Conservation (phyloP, 1,140 invertebrate species). For the Drosophila guanche region DNA sequence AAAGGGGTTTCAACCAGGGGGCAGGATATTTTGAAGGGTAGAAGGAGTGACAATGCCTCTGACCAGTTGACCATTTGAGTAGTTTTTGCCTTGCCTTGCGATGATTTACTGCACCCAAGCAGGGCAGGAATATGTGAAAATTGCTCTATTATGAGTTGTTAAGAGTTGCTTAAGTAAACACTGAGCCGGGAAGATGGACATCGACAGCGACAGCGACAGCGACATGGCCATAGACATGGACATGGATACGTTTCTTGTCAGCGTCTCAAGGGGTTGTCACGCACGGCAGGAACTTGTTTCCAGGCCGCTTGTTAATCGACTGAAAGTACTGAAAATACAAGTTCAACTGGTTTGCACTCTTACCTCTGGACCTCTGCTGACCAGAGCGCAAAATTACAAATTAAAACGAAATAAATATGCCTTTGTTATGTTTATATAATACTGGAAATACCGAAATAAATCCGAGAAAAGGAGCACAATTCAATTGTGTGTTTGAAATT, state of each 20-base stretch:
- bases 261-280: constrained; percentile 59
- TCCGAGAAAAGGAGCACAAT: constrained; percentile 18
- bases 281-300: constrained; percentile 60
- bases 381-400: constrained; percentile 81
- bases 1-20: constrained; percentile 6
- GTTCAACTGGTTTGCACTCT: constrained; percentile 72
- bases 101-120: constrained; percentile 64
- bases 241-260: constrained; percentile 30
- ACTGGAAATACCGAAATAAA: constrained; percentile 49
- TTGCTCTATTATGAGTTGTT: constrained; percentile 83
- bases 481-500: constrained; percentile 42
- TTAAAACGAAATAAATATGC: constrained; percentile 82
- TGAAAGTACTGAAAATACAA: constrained; percentile 41
- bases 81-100: constrained; percentile 3
- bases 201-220: constrained; percentile 33
- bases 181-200: constrained; percentile 29
- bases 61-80: constrained; percentile 50
- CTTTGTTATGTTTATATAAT: constrained; percentile 74
- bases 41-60: constrained; percentile 73
- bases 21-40: constrained; percentile 27
- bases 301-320: constrained; percentile 61
- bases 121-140: constrained; percentile 78
- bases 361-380: constrained; percentile 40
- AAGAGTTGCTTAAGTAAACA: constrained; percentile 79
- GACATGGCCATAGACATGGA: constrained; percentile 43